A percentile compares a stretch with the other conserved stretches of the same genome.
Conservation (phyloP, 1,140 invertebrate genomes). For the Sminthurides bifidus region DNA sequence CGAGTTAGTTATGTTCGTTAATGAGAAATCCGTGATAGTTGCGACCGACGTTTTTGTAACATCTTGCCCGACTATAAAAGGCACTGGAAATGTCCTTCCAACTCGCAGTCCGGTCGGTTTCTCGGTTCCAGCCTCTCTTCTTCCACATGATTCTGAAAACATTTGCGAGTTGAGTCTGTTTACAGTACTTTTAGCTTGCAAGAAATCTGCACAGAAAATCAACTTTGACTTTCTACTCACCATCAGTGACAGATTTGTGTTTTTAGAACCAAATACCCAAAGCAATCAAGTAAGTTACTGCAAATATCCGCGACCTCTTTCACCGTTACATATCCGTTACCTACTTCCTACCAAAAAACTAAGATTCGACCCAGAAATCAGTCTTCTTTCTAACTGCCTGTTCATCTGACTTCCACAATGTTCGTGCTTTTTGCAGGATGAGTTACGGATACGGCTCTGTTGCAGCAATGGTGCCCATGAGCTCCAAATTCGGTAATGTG, state of each 20-base stretch:
- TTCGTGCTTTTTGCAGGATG: constrained; percentile 4
- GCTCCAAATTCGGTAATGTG: constrained; percentile 40
- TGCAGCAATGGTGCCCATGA: constrained; percentile 2
- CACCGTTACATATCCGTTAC: background rate
- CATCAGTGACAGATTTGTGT: background rate
- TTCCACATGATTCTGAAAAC: background rate
- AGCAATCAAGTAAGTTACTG: background rate
- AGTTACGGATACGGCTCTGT: constrained; percentile 14
- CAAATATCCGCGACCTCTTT: background rate
- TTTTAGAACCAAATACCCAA: background rate
- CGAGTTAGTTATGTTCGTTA: too few species aligned
- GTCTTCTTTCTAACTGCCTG: too few species aligned
- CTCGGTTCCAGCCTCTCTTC: background rate
- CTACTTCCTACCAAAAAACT: background rate
- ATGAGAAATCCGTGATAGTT: too few species aligned
- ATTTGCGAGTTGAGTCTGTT: background rate
- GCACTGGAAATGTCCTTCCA: constrained; percentile 1
- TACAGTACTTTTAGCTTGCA: background rate
- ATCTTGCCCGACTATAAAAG: too few species aligned
- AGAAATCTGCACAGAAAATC: background rate
- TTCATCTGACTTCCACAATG: background rate
- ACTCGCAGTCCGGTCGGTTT: background rate
- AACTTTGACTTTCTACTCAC: background rate
- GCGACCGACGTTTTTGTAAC: too few species aligned
- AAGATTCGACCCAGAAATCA: too few species aligned